Conservation (phyloP, 2,888 invertebrate species). For the Drosophila paranaensis region DNA sequence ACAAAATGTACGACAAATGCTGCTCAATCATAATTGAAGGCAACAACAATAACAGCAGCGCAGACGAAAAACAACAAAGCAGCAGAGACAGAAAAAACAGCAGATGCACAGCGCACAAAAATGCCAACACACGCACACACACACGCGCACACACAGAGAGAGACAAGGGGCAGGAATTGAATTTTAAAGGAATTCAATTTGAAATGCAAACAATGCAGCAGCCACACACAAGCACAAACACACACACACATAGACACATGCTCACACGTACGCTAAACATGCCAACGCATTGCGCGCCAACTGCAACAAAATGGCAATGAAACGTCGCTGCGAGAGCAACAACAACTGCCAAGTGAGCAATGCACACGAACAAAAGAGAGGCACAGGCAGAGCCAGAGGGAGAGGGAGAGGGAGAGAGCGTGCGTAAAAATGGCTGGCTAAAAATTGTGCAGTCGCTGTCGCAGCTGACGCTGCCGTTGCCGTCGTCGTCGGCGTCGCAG, state of each 20-base stretch:
- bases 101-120: slow-evolving; percentile 74
- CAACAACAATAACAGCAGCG: slow-evolving; percentile 31
- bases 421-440: slow-evolving; percentile 26
- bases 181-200: slow-evolving; percentile 78
- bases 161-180: slow-evolving; percentile 52
- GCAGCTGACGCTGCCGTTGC: slow-evolving; percentile 3
- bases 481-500: neutral
- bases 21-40: slow-evolving; percentile 78
- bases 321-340: slow-evolving; percentile 39
- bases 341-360: slow-evolving; percentile 48
- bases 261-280: slow-evolving; percentile 36
- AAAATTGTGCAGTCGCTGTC: slow-evolving; percentile 22
- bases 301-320: slow-evolving; percentile 80
- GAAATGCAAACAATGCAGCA: slow-evolving; percentile 77
- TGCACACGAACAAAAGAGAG: slow-evolving; percentile 25
- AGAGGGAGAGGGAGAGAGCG: slow-evolving; percentile 5
- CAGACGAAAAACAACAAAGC: slow-evolving; percentile 47
- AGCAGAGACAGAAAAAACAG: slow-evolving; percentile 64
- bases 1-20: slow-evolving; percentile 79
- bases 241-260: slow-evolving; percentile 19
- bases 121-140: slow-evolving; percentile 65
- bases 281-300: slow-evolving; percentile 72
- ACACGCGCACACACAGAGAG: slow-evolving; percentile 44
- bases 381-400: neutral
- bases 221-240: slow-evolving; percentile 42